Percentiles rank a stretch among this genome's conserved stretches.
Conservation (phyloP, 2,888 invertebrate genomes). For the Himalopsyche anomala region DNA sequence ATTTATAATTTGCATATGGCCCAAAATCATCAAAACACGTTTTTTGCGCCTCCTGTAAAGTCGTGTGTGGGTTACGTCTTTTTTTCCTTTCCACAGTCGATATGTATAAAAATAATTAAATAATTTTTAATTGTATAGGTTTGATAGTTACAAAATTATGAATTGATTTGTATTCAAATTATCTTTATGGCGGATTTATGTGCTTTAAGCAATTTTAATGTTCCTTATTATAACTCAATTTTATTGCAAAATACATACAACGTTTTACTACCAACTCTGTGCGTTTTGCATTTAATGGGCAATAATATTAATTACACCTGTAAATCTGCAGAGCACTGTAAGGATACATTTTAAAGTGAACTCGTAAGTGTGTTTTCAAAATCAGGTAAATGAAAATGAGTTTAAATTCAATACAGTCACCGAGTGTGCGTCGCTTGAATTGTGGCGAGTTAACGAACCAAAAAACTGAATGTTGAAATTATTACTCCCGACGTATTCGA, state of each 20-base stretch:
- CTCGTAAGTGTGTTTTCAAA: neutral
- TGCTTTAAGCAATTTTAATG: no score
- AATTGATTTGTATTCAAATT: no score
- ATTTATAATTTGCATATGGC: no score
- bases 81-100: no score
- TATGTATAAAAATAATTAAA: no score
- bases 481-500: neutral
- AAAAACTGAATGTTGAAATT: neutral
- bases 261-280: neutral
- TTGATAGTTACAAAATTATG: no score
- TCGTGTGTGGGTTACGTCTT: no score
- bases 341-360: neutral
- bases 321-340: neutral
- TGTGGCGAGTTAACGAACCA: neutral
- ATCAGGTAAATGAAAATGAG: neutral
- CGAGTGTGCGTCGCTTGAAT: neutral
- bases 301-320: constrained; percentile 20
- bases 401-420: neutral
- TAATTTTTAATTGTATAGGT: no score
- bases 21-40: no score
- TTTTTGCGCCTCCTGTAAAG: no score
- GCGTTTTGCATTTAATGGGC: neutral
- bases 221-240: neutral
- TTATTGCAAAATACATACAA: neutral
- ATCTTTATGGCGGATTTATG: no score